phyloP scores from a whole-genome alignment of 2,113 vertebrate genomes.

The Bubo scandiacus region DNA sequence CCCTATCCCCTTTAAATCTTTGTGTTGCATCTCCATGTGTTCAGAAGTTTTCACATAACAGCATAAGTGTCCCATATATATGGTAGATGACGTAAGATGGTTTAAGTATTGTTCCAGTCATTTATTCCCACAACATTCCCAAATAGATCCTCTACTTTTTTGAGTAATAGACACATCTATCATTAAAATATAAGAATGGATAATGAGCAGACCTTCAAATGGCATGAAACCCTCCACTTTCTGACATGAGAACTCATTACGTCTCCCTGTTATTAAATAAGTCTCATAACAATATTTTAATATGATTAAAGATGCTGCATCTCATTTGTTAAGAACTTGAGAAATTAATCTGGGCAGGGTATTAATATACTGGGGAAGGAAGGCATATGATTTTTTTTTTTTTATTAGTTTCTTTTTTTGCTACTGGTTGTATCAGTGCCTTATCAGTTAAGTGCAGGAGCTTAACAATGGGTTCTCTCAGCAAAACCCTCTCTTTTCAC shows the following conservation, averaged over 20 bases:
- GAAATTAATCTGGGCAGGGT: background rate
- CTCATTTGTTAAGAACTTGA: background rate
- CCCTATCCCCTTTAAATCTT: background rate
- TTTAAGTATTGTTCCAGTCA: background rate
- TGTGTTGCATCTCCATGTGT: background rate
- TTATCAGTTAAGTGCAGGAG: conserved; percentile 55
- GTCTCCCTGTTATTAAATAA: background rate
- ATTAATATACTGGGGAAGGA: conserved; percentile 9
- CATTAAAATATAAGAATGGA: conserved; percentile 4
- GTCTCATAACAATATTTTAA: conserved; percentile 29
- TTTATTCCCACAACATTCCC: background rate
- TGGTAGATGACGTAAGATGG: background rate
- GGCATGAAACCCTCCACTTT: background rate
- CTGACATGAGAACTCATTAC: conserved; percentile 7
- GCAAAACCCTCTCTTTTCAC: background rate
- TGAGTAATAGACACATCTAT: conserved; percentile 23
- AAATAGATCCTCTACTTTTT: background rate
- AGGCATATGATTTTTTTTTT: conserved; percentile 20
- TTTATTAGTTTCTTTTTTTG: conserved; percentile 51
- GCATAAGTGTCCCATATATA: background rate
- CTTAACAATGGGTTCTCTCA: conserved; percentile 7
- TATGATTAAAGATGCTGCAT: background rate
- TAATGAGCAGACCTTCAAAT: background rate
- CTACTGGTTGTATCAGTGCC: conserved; percentile 54
- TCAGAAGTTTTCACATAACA: background rate